Evolutionary conservation across 2,888 invertebrate species (phyloP), one percentile per base, ranked within the genome.

Genomic region (Lottia gigantea): DNA sequence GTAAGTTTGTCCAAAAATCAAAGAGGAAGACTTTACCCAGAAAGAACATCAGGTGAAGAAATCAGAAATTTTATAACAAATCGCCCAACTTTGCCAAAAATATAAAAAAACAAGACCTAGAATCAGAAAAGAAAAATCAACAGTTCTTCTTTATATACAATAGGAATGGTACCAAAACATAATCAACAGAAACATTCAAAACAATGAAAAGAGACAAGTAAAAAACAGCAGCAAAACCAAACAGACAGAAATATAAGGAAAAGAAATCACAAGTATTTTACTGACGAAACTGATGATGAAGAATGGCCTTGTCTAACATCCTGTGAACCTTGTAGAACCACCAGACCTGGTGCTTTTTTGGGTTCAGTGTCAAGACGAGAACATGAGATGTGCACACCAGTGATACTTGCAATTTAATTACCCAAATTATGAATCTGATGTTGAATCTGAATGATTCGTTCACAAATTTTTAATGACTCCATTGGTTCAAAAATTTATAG

Each of bases 81-180:
- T 2, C 55, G 3, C 15, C 19, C 55, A 55, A 19, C 55, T 19
- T 19, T 23, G 16, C 7, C 55, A 0, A 55, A 55, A 23, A 55
- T 55, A 25, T 23, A 23, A 14, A 45, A 23, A 19, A 31, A 45
- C 31, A 45, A 31, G 65, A 40, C 23, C 65, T 6, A 65, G 65
- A 65, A 46, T 14, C 26, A 40, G 65, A 11, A 65, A 65, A 19
- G 45, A 3, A 31, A 46, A 65, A 65, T 46, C 40, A 12, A 15
- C 65, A 25, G 65, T 15, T 65, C 65, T 31, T 65, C 65, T 40
- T 46, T n/a, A 65, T 65, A 65, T 45, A 63, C 26, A 12, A 14
- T n/a, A 3, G 23, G 0, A 14, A 16, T 46, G 14, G 16, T 40
- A n/a, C 2, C 11, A 19, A 65, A 65, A 16, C 23, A n/a, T 14